These are phyloP conservation scores for Sternotherus odoratus DNA, from an alignment of 2,797 vertebrate genomes.

Conservation along the genomic window DNA sequence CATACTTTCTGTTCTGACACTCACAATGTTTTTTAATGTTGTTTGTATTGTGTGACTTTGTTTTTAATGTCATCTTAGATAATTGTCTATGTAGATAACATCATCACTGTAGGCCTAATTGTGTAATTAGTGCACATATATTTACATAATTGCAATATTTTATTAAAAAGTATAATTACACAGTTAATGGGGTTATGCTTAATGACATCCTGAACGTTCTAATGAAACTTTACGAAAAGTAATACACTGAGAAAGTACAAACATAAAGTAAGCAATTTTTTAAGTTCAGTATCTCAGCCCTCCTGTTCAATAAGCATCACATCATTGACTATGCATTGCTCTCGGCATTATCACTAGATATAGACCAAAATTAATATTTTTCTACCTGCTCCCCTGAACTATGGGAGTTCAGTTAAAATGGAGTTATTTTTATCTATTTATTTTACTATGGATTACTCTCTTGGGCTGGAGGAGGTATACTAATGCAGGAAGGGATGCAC, in stretches of 20 bases:
- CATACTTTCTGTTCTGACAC: constrained; percentile 15
- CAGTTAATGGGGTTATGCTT: constrained; percentile 46
- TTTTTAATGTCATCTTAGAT: constrained; percentile 43
- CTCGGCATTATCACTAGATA: not conserved
- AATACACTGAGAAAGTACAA: not conserved
- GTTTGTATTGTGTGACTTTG: constrained; percentile 16
- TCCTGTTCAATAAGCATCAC: not conserved
- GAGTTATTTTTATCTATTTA: not conserved
- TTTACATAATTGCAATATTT: constrained; percentile 62
- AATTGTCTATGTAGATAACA: constrained; percentile 41
- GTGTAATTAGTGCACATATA: constrained; percentile 45
- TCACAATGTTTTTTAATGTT: not conserved
- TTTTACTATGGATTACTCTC: not conserved
- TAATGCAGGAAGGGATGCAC: not conserved
- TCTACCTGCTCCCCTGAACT: not conserved
- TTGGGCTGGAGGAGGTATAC: not conserved
- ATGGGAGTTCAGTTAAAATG: not conserved
- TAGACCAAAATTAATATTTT: not conserved
- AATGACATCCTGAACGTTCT: constrained; percentile 17
- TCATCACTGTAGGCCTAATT: constrained; percentile 57
- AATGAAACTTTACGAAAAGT: not conserved
- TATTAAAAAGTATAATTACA: constrained; percentile 37
- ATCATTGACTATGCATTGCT: not conserved
- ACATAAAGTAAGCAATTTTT: not conserved
- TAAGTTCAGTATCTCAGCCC: not conserved